phyloP scores from a whole-genome alignment of 2,888 invertebrate species.

The Ophioninae sp. region DNA sequence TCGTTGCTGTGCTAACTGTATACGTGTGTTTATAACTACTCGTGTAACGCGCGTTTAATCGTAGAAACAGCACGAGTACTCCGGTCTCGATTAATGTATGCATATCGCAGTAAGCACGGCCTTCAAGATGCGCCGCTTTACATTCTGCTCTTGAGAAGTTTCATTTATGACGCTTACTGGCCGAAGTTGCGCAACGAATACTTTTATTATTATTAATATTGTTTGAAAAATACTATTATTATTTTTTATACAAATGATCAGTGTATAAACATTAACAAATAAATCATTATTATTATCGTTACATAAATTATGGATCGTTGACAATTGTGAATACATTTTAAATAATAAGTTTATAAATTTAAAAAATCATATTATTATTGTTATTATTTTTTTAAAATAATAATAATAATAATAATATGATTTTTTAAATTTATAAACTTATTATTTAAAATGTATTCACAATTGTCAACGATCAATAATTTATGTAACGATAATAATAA shows the following conservation, averaged over 20 bases:
- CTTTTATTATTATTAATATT: background rate
- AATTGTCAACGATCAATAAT: no score
- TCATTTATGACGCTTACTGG: slow-evolving; percentile 6
- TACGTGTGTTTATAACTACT: slow-evolving; percentile 1
- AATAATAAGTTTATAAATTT: no score
- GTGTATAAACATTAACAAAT: no score
- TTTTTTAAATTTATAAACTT: no score
- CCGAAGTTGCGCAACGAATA: background rate
- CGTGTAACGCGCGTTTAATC: slow-evolving; percentile 4
- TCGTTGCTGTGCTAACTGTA: slow-evolving; percentile 31
- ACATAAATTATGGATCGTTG: no score
- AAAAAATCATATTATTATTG: no score
- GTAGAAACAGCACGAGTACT: slow-evolving; percentile 5
- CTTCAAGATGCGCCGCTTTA: background rate
- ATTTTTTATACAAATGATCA: no score
- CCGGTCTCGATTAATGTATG: background rate
- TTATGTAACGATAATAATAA: background rate
- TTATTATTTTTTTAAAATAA: no score
- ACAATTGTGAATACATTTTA: no score
- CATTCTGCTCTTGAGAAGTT: slow-evolving; percentile 1
- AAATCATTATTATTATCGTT: background rate
- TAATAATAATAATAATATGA: no score
- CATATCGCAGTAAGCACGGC: background rate
- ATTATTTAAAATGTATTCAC: no score
- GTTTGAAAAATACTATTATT: background rate